These are phyloP conservation scores for Cinclus cinclus DNA, from an alignment of 2,113 vertebrate species.

Conservation along the genomic window DNA sequence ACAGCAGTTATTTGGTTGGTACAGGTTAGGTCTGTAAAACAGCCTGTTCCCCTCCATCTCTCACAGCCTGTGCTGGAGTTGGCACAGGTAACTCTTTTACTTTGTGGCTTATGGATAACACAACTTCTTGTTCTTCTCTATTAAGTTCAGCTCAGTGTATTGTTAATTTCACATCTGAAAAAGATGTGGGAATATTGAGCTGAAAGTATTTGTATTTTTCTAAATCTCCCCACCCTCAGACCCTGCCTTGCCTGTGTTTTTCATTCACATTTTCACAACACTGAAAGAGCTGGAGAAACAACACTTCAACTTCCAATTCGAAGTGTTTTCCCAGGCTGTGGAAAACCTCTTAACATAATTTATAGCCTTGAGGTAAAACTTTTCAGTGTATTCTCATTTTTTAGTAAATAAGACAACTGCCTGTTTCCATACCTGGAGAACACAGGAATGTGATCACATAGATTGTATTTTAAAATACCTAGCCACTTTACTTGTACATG, in stretches of 20 bases:
- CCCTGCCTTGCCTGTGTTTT: background rate
- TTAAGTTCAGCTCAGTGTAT: background rate
- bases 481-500: fast-evolving
- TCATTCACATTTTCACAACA: background rate
- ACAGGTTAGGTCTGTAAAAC: background rate
- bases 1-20: background rate
- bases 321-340: background rate
- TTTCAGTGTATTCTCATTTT: background rate
- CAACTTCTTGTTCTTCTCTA: background rate
- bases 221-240: background rate
- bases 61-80: background rate
- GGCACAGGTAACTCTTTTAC: background rate
- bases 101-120: background rate
- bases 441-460: background rate
- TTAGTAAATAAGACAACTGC: background rate
- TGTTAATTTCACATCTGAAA: background rate
- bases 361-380: background rate
- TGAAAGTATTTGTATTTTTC: background rate
- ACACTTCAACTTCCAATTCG: background rate
- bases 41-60: fast-evolving
- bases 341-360: background rate
- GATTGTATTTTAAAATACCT: background rate
- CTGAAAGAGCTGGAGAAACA: background rate
- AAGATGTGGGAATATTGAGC: background rate
- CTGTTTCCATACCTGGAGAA: background rate